These are phyloP conservation scores for Pluvialis apricaria DNA, from an alignment of 2,113 vertebrate genomes.

Conservation along the genomic window DNA sequence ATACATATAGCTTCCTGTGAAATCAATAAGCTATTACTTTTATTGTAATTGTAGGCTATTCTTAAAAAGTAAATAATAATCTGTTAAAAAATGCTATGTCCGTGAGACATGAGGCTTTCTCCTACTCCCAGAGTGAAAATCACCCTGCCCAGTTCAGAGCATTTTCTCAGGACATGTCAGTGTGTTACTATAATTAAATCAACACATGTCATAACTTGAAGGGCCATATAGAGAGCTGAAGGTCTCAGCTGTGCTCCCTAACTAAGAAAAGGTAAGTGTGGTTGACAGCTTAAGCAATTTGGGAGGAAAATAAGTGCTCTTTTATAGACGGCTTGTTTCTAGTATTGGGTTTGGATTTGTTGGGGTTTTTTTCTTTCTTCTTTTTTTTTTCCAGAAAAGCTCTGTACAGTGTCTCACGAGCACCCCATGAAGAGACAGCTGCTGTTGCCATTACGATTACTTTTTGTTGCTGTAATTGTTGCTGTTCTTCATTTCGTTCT, in stretches of 20 bases:
- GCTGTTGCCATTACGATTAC: background rate
- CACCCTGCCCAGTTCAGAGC: background rate
- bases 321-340: background rate
- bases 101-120: background rate
- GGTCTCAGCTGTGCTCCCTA: background rate
- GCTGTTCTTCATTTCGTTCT: background rate
- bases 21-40: background rate
- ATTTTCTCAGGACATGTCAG: background rate
- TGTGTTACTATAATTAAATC: background rate
- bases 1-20: background rate
- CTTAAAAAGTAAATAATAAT: background rate
- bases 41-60: background rate
- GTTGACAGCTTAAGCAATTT: background rate
- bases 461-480: background rate
- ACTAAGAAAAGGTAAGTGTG: background rate
- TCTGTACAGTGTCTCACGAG: background rate
- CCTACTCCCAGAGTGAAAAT: background rate
- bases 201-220: background rate
- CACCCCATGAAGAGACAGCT: background rate
- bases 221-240: background rate
- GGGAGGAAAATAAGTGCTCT: background rate
- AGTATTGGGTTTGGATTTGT: background rate
- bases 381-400: background rate
- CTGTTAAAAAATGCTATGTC: background rate
- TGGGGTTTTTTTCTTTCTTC: background rate